Evolutionary conservation across 92 coral and sea anemone genomes (phyloP), one percentile per base, ranked within the genome.

Genomic region (Zoanthus gigantus): DNA sequence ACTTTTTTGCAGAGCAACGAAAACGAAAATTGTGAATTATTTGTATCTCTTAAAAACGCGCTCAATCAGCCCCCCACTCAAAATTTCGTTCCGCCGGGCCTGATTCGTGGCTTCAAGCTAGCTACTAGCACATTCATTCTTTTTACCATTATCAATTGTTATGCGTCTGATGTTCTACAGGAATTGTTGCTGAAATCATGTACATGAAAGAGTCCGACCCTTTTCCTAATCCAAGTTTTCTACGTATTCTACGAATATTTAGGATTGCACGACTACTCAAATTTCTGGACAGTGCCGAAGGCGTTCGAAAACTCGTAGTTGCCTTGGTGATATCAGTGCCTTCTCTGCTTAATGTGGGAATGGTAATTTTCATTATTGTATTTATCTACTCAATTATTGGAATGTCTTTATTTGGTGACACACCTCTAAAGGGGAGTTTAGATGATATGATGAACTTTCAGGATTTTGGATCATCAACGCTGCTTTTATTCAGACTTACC

Each of bases 371-470:
- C 37, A 92, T 96, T 34, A 90, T 95, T 77, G 91, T 96, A 65
- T 96, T 94, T 48, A 96, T 96, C 73, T 97, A 97, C 80, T 95
- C 99, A 65, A 93, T 95, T 29, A 92, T 97, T 60, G 99, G 98
- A n/a, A 97, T 97, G 99, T 90, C 96, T 13, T 92, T 94, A 47
- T 97, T 95, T 79, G 96, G 99, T 4, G 88, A 90, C 77, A 94
- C 93, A n/a, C 89, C 90, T 46, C 94, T 88, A 58, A 92, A 89
- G 61, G 99, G 98, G 29, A 94, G 72, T 46, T 67, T 96, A 65
- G 92, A 92, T 72, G 95, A 97, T 68, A 89, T 93, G 82, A 94
- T 90, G 15, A 97, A 95, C 88, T 97, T 97, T 77, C 93, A 92
- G 61, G 94, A 95, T 15, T 95, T 97, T 79, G 91, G 91, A 1